A percentile compares a stretch with the other conserved stretches of the same genome.
These are phyloP conservation scores for Apamea sordens DNA, from an alignment of 2,888 invertebrate species.

Conservation along the genomic window DNA sequence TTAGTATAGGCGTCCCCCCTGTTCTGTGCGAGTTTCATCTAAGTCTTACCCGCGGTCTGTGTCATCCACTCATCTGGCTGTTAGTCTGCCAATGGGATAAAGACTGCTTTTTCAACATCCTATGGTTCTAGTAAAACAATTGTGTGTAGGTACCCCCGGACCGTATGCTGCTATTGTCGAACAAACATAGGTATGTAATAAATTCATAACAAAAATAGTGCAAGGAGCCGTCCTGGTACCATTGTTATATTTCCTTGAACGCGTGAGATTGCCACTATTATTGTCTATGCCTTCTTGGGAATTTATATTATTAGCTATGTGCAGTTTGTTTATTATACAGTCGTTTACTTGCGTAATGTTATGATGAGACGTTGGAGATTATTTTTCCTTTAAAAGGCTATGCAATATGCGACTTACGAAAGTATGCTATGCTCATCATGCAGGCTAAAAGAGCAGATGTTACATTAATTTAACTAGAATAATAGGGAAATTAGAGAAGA, in stretches of 20 bases:
- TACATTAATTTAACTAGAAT: not conserved
- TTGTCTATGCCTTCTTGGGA: constrained; percentile 42
- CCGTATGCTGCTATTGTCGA: not conserved
- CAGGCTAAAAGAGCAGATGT: not conserved
- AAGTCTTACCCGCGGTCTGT: not conserved
- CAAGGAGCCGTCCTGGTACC: constrained; percentile 12
- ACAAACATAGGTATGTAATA: not conserved
- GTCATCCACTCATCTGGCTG: too few species aligned
- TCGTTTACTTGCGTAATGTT: not conserved
- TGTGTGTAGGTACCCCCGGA: not conserved
- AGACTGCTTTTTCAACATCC: not conserved
- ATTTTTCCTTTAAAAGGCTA: not conserved
- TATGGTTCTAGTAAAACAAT: not conserved
- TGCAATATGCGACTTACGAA: not conserved
- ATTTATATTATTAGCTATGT: constrained; percentile 14
- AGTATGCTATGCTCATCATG: not conserved
- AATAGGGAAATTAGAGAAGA: not conserved
- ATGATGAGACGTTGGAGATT: not conserved
- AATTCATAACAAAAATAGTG: constrained; percentile 7
- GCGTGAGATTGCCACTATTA: constrained; percentile 18
- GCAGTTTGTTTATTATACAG: constrained; percentile 23
- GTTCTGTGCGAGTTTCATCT: not conserved
- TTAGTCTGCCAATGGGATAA: not conserved
- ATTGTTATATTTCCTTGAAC: constrained; percentile 31
- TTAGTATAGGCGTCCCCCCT: too few species aligned